Evolutionary conservation across 1,140 invertebrate species (phyloP).

Genomic region (Watersipora subatra): DNA sequence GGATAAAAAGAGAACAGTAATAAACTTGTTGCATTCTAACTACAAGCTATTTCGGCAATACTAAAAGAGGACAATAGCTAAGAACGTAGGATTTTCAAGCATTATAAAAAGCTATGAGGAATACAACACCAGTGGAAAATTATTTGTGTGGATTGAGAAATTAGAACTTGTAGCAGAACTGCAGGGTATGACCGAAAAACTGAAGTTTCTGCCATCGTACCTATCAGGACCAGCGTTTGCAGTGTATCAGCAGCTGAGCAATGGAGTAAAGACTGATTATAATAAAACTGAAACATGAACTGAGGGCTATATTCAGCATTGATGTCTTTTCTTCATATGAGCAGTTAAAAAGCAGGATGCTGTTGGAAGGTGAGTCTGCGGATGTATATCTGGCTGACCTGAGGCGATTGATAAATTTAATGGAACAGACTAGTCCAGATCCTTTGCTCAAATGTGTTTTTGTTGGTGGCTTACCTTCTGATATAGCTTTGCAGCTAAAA

Average conservation of each 20-base stretch:
- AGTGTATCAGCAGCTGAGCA: neutral
- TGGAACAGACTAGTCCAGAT: neutral
- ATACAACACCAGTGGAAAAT: neutral
- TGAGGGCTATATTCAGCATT: neutral
- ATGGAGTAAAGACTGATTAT: neutral
- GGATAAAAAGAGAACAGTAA: too few species aligned
- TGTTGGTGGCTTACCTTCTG: neutral
- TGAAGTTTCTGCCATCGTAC: neutral
- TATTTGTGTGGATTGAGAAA: neutral
- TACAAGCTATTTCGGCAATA: neutral
- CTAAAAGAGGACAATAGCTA: too few species aligned
- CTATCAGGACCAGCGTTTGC: neutral
- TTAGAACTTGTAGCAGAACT: slow-evolving; percentile 3
- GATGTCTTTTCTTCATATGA: slow-evolving; percentile 1
- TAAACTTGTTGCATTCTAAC: too few species aligned
- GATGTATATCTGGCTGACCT: neutral
- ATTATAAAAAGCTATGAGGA: neutral
- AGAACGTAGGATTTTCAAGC: neutral
- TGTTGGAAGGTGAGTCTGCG: neutral
- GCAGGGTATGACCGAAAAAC: neutral
- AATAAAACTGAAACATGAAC: neutral
- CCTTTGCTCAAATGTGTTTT: neutral
- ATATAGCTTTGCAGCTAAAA: neutral
- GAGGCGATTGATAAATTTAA: neutral
- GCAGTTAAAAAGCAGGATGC: neutral